phyloP scores from a whole-genome alignment of 1,140 invertebrate genomes.

The Catajapyx aquilonaris region DNA sequence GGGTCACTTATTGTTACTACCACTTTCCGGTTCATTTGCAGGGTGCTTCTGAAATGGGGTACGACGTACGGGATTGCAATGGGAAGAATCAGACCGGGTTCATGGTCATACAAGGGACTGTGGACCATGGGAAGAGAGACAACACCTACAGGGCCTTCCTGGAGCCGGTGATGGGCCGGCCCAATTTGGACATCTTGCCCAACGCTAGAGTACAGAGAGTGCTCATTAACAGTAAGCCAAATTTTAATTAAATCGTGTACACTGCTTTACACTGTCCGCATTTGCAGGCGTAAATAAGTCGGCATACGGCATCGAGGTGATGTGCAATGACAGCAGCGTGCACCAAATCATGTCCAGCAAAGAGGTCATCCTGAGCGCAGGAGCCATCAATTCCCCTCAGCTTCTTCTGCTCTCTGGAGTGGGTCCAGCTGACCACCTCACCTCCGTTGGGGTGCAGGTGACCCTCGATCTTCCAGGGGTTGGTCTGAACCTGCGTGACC shows the following conservation, averaged over 20 bases:
- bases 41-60: slow-evolving; percentile 27
- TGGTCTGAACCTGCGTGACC: slow-evolving; percentile 74
- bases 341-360: slow-evolving; percentile 27
- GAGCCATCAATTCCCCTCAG: too few species aligned
- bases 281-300: too few species aligned
- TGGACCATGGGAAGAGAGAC: slow-evolving; percentile 64
- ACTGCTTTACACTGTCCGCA: too few species aligned
- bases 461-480: too few species aligned
- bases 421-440: too few species aligned
- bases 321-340: slow-evolving; percentile 17
- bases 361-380: slow-evolving; percentile 42
- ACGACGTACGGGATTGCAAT: slow-evolving; percentile 60
- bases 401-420: too few species aligned
- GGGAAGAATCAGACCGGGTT: slow-evolving; percentile 58
- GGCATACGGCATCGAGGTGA: slow-evolving; percentile 44
- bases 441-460: too few species aligned
- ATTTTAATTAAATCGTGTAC: too few species aligned
- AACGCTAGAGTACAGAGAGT: slow-evolving; percentile 50
- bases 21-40: background rate
- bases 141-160: slow-evolving; percentile 56
- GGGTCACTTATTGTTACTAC: slow-evolving; percentile 22
- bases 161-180: slow-evolving; percentile 45
- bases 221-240: slow-evolving; percentile 42
- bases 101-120: slow-evolving; percentile 66
- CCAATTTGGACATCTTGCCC: slow-evolving; percentile 52